phyloP scores from a whole-genome alignment of 2,888 invertebrate species.

The Alsophila aescularia region DNA sequence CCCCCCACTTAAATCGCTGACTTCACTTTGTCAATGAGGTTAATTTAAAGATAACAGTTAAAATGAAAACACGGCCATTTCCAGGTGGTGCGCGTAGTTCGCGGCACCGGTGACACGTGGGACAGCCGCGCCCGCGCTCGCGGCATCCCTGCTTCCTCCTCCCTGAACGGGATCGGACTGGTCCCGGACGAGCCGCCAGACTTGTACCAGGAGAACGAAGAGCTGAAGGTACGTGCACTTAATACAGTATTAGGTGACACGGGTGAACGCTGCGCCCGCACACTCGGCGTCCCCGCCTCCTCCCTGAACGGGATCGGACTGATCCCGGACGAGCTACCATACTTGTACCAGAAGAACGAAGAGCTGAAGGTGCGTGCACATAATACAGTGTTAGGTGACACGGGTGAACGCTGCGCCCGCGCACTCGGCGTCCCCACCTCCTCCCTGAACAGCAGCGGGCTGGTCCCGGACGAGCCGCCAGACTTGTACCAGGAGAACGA shows the following conservation, averaged over 20 bases:
- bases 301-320: slow-evolving; percentile 94
- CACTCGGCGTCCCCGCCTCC: slow-evolving; percentile 92
- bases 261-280: slow-evolving; percentile 93
- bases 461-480: slow-evolving; percentile 92
- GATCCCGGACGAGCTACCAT: slow-evolving; percentile 93
- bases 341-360: slow-evolving; percentile 95
- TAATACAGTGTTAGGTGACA: slow-evolving; percentile 85
- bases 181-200: slow-evolving; percentile 94
- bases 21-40: too few relatives aligned
- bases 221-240: slow-evolving; percentile 88
- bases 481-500: slow-evolving; percentile 96
- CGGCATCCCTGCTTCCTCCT: slow-evolving; percentile 93
- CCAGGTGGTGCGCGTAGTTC: slow-evolving; percentile 91
- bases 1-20: too few relatives aligned
- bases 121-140: slow-evolving; percentile 93
- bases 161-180: slow-evolving; percentile 93
- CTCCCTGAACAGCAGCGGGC: slow-evolving; percentile 93
- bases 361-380: slow-evolving; percentile 89
- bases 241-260: slow-evolving; percentile 86
- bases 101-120: slow-evolving; percentile 96
- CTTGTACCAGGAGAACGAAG: slow-evolving; percentile 95
- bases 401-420: slow-evolving; percentile 93
- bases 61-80: neutral
- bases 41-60: neutral
- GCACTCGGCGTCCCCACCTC: slow-evolving; percentile 93